Percentiles rank a stretch among this genome's conserved stretches.
phyloP scores from a whole-genome alignment of 2,888 invertebrate genomes.

The Ferdinandea cuprea region DNA sequence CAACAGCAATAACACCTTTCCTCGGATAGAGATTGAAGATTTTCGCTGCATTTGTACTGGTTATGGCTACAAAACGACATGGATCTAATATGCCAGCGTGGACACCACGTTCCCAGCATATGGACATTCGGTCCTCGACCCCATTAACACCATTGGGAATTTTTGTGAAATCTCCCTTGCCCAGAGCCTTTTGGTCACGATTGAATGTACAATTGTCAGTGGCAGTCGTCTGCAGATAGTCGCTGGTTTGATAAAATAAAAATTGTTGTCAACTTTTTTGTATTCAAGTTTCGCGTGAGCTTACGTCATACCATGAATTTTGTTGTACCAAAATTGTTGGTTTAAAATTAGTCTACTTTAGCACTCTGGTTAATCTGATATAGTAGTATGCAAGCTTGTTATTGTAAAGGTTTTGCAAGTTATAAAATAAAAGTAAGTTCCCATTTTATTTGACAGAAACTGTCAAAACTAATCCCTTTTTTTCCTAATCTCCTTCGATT shows the following conservation, averaged over 20 bases:
- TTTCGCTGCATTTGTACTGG: conserved; percentile 97
- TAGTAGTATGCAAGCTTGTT: too few species aligned
- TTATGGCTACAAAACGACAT: conserved; percentile 96
- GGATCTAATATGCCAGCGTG: conserved; percentile 95
- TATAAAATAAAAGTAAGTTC: too few species aligned
- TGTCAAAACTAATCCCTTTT: too few species aligned
- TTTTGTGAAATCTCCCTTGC: conserved; percentile 94
- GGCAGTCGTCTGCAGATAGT: conserved; percentile 95
- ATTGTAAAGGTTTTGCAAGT: too few species aligned
- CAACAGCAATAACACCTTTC: conserved; percentile 96
- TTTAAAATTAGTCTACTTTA: too few species aligned
- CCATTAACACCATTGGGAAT: conserved; percentile 99
- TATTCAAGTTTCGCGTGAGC: background rate
- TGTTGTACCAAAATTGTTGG: background rate
- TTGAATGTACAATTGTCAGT: conserved; percentile 99
- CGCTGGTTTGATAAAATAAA: conserved; percentile 84
- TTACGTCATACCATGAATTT: background rate
- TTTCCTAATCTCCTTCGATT: too few species aligned
- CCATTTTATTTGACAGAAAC: too few species aligned
- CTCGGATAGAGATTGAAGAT: conserved; percentile 98
- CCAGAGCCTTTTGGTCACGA: conserved; percentile 94
- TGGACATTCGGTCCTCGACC: conserved; percentile 97
- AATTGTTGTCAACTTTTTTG: background rate
- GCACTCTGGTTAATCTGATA: background rate
- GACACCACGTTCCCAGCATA: conserved; percentile 98